These are phyloP conservation scores for Stenodema calcarata DNA, from an alignment of 2,888 invertebrate genomes.

Conservation along the genomic window DNA sequence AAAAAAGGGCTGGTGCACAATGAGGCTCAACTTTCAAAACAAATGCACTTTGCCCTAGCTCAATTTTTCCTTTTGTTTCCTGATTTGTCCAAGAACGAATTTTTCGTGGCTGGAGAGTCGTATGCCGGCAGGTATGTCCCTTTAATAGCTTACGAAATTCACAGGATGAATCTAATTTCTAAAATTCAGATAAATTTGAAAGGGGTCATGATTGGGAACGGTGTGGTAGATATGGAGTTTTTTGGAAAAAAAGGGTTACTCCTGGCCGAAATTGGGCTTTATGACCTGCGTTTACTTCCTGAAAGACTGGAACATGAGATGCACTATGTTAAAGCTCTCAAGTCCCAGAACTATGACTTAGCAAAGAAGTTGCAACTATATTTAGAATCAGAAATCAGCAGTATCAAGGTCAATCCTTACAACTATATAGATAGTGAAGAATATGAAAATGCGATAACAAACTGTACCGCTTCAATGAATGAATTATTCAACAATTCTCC, in stretches of 20 bases:
- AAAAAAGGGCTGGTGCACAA: conserved; percentile 65
- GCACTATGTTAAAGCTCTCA: neutral
- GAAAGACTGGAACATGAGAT: neutral
- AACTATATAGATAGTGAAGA: neutral
- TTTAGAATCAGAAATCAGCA: neutral
- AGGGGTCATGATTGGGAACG: conserved; percentile 67
- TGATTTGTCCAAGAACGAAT: conserved; percentile 64
- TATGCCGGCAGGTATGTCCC: conserved; percentile 69
- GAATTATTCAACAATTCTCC: neutral
- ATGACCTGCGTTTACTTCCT: conserved; percentile 58
- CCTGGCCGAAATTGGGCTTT: conserved; percentile 65
- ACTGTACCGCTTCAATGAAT: neutral
- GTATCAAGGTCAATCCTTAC: neutral
- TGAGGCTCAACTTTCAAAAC: conserved; percentile 66
- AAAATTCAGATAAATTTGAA: conserved; percentile 65
- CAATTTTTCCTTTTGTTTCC: conserved; percentile 71
- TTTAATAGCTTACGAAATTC: conserved; percentile 65
- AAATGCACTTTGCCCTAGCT: conserved; percentile 64
- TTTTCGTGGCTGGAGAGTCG: conserved; percentile 71
- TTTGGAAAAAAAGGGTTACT: conserved; percentile 65
- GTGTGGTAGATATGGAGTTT: conserved; percentile 65
- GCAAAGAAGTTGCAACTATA: neutral
- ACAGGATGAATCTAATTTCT: conserved; percentile 64
- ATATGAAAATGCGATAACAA: too few relatives aligned
- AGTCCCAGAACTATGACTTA: neutral